Percentiles rank a stretch among this genome's conserved stretches.
These are phyloP conservation scores for Ancistrus triradiatus DNA, from an alignment of 2,113 vertebrate genomes.

Conservation along the genomic window DNA sequence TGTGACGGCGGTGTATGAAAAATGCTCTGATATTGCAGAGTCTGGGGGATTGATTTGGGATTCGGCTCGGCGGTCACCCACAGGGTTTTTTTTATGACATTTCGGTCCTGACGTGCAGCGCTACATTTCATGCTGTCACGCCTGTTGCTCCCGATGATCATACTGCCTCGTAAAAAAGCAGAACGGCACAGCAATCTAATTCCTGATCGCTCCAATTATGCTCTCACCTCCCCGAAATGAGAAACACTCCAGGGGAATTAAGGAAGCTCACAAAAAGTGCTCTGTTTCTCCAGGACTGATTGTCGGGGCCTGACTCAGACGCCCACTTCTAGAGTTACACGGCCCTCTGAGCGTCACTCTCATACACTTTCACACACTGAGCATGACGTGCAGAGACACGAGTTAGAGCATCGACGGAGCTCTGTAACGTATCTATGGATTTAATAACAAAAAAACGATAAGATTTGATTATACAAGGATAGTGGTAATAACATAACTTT, in stretches of 20 bases:
- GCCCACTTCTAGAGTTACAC: no score
- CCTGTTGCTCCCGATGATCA: slow-evolving; percentile 20
- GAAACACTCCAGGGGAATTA: slow-evolving; percentile 22
- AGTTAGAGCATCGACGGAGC: no score
- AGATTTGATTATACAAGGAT: no score
- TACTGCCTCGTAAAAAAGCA: slow-evolving; percentile 27
- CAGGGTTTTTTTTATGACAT: not conserved
- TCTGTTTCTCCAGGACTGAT: no score
- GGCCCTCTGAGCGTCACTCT: no score
- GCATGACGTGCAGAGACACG: no score
- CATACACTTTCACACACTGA: no score
- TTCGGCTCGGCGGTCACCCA: not conserved
- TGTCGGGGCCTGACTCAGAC: no score
- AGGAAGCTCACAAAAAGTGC: no score
- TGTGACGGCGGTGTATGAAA: not conserved
- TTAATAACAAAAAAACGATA: no score
- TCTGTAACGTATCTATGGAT: no score
- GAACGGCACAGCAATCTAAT: not conserved
- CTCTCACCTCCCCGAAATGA: slow-evolving; percentile 10
- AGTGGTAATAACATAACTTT: no score
- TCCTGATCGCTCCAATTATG: slow-evolving; percentile 28
- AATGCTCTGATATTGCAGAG: not conserved
- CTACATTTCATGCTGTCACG: slow-evolving; percentile 29
- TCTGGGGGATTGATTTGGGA: not conserved
- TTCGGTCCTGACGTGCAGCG: not conserved